Percentiles rank a stretch among this genome's conserved stretches.
Evolutionary conservation across 2,888 invertebrate genomes (phyloP).

Genomic region (Idaea aversata): DNA sequence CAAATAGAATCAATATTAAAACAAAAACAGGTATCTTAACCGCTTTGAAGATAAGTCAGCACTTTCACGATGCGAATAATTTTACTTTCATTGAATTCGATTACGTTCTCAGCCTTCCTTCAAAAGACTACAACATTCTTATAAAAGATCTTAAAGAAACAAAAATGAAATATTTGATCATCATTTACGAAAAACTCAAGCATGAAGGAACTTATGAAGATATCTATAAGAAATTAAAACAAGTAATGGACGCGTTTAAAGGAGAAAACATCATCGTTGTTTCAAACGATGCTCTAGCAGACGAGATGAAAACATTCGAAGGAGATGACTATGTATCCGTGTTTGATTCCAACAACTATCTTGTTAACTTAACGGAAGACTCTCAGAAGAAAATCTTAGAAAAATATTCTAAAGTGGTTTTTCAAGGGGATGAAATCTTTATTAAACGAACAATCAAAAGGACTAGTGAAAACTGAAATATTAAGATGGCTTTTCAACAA

Average conservation of each 20-base stretch:
- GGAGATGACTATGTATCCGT: constrained; percentile 16
- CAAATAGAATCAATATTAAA: constrained; percentile 30
- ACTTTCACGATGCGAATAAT: constrained; percentile 22
- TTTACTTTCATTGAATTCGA: constrained; percentile 40
- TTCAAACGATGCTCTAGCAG: constrained; percentile 26
- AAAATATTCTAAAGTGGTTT: constrained; percentile 26
- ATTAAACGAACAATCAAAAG: constrained; percentile 26
- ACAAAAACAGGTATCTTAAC: constrained; percentile 34
- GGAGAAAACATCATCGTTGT: constrained; percentile 33
- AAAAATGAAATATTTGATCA: constrained; percentile 30
- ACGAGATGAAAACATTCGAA: constrained; percentile 17
- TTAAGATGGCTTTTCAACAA: no score
- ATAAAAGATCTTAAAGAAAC: constrained; percentile 34
- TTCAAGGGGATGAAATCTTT: constrained; percentile 35
- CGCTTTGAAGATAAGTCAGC: constrained; percentile 39
- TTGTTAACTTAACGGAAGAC: constrained; percentile 28
- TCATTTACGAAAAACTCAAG: constrained; percentile 32
- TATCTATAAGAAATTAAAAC: constrained; percentile 29
- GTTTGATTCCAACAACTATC: constrained; percentile 29
- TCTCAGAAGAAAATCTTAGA: constrained; percentile 32
- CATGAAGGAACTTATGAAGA: constrained; percentile 20
- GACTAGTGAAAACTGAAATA: no score
- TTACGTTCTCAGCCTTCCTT: constrained; percentile 37
- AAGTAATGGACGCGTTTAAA: constrained; percentile 29
- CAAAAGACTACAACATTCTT: constrained; percentile 33